A percentile compares a stretch with the other conserved stretches of the same genome.
phyloP scores from a whole-genome alignment of 2,797 vertebrate species.

The Lerista edwardsae region DNA sequence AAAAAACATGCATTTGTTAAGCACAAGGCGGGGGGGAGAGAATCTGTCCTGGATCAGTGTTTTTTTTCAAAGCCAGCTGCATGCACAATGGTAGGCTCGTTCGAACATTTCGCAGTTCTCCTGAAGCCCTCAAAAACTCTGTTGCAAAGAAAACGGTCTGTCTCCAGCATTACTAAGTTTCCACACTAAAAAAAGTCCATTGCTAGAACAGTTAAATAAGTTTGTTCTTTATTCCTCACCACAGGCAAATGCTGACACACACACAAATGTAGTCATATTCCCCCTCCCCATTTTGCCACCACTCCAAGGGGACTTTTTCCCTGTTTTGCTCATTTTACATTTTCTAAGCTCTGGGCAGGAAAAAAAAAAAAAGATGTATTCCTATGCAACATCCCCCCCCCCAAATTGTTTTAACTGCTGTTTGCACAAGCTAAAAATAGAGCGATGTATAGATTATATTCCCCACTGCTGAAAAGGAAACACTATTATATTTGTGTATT shows the following conservation, averaged over 20 bases:
- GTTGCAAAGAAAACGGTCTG: slow-evolving; percentile 29
- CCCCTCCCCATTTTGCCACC: no score
- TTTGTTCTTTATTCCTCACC: neutral
- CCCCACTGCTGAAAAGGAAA: slow-evolving; percentile 38
- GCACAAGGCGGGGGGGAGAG: neutral
- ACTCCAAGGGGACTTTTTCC: accelerated
- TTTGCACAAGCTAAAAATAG: neutral
- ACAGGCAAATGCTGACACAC: slow-evolving; percentile 36
- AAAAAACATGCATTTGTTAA: slow-evolving; percentile 42
- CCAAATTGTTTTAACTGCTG: neutral
- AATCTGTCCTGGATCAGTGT: slow-evolving; percentile 14
- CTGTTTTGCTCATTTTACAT: neutral
- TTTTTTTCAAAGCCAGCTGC: slow-evolving; percentile 46
- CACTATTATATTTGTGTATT: neutral
- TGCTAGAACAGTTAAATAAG: neutral
- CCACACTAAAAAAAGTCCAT: slow-evolving; percentile 20
- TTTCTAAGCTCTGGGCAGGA: neutral
- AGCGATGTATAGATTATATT: neutral
- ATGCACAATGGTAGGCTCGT: neutral
- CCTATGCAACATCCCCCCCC: accelerated
- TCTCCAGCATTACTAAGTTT: slow-evolving; percentile 21
- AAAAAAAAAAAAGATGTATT: neutral
- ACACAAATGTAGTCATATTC: neutral
- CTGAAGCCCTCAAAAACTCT: slow-evolving; percentile 51
- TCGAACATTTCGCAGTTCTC: slow-evolving; percentile 25